A percentile compares a stretch with the other conserved stretches of the same genome.
Evolutionary conservation across 1,140 invertebrate genomes (phyloP).

Genomic region (Paralvinella palmiformis): DNA sequence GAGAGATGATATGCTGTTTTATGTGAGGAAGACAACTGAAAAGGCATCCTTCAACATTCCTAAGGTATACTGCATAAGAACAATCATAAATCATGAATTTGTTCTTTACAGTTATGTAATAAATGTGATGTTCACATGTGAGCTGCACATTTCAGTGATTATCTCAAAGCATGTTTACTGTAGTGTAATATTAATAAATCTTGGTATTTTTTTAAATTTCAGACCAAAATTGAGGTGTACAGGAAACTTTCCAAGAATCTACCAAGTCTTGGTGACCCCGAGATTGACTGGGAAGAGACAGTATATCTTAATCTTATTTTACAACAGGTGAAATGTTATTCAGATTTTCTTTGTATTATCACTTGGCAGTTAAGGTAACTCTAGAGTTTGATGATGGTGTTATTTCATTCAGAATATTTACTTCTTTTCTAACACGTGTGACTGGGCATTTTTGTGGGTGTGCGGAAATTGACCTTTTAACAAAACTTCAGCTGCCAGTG

Average conservation of each 20-base stretch:
- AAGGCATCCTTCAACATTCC: constrained; percentile 76
- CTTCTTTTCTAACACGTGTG: no score
- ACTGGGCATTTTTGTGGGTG: no score
- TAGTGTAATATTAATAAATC: not conserved
- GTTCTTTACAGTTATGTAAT: not conserved
- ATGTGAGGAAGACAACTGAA: constrained; percentile 84
- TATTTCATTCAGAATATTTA: no score
- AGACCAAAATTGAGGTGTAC: constrained; percentile 90
- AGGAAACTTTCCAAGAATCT: constrained; percentile 92
- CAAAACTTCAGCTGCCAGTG: no score
- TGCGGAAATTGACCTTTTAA: no score
- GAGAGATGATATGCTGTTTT: constrained; percentile 91
- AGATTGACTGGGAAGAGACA: constrained; percentile 98
- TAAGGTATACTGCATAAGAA: constrained; percentile 66
- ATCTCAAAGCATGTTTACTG: not conserved
- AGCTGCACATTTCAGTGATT: not conserved
- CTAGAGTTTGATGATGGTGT: no score
- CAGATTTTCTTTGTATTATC: not conserved
- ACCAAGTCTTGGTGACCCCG: constrained; percentile 81
- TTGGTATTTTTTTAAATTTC: constrained; percentile 38
- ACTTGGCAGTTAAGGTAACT: no score
- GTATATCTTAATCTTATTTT: constrained; percentile 97
- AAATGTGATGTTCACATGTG: constrained; percentile 7
- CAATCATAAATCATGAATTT: constrained; percentile 20
- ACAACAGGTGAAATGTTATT: constrained; percentile 75